Evolutionary conservation across 1,140 invertebrate genomes (phyloP).

Genomic region (Drosophila kanapiae): DNA sequence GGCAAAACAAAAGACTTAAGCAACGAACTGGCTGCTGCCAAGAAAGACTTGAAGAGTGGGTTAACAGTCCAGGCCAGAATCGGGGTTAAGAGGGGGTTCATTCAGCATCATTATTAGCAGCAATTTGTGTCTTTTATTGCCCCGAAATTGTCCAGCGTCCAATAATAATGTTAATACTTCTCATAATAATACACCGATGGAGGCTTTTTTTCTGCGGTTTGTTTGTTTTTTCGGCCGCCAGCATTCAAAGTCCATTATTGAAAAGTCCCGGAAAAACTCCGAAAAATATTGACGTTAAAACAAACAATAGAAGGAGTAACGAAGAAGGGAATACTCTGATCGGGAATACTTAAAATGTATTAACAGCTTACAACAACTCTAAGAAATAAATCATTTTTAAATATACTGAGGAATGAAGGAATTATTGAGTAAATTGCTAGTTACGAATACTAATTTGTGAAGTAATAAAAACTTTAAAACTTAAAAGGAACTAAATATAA

Average conservation of each 20-base stretch:
- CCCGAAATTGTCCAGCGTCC: slow-evolving; percentile 77
- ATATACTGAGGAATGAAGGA: background rate
- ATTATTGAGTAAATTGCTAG: background rate
- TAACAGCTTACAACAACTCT: too few relatives aligned
- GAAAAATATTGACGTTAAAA: slow-evolving; percentile 40
- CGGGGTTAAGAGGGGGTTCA: background rate
- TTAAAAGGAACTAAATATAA: background rate
- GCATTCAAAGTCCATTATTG: slow-evolving; percentile 68
- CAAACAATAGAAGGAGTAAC: background rate
- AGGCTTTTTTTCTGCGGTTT: slow-evolving; percentile 33
- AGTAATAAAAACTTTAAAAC: too few relatives aligned
- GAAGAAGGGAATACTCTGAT: slow-evolving; percentile 6
- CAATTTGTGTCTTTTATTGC: slow-evolving; percentile 82
- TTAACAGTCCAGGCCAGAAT: slow-evolving; percentile 25
- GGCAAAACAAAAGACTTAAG: slow-evolving; percentile 76
- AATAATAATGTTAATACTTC: slow-evolving; percentile 79
- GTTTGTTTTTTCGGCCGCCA: slow-evolving; percentile 52
- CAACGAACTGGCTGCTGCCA: slow-evolving; percentile 65
- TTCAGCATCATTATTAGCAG: slow-evolving; percentile 80
- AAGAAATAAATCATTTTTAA: background rate
- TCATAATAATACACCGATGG: slow-evolving; percentile 73
- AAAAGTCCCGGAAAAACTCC: slow-evolving; percentile 69
- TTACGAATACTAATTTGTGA: background rate
- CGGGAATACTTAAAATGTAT: background rate
- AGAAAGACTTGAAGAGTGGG: slow-evolving; percentile 21